These are phyloP conservation scores for Upupa epops DNA, from an alignment of 2,113 vertebrate species.

Conservation along the genomic window DNA sequence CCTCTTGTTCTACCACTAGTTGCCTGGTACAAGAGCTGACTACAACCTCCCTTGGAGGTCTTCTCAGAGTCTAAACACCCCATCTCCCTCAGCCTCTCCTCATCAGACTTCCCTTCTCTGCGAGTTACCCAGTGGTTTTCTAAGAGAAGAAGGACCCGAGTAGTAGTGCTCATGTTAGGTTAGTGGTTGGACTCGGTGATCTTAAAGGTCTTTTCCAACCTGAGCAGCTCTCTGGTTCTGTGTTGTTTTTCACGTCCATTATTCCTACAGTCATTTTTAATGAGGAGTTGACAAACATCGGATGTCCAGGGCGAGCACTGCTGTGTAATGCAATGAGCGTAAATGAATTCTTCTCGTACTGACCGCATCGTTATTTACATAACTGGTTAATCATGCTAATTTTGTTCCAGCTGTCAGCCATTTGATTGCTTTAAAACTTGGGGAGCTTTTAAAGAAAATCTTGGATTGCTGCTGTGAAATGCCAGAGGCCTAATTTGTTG, in stretches of 20 bases:
- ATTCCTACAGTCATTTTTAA: not conserved
- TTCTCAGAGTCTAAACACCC: too few relatives aligned
- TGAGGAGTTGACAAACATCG: not conserved
- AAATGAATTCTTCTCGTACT: not conserved
- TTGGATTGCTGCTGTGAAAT: conserved; percentile 24
- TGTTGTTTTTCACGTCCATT: not conserved
- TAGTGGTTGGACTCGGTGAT: too few relatives aligned
- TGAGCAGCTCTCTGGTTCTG: too few relatives aligned
- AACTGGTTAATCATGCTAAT: conserved; percentile 60
- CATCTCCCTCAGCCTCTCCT: too few relatives aligned
- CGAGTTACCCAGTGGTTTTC: not conserved
- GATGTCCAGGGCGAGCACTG: not conserved
- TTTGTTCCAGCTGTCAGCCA: conserved; percentile 47
- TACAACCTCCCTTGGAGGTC: too few relatives aligned
- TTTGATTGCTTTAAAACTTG: conserved; percentile 54
- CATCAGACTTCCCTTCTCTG: too few relatives aligned
- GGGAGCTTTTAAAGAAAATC: conserved; percentile 20
- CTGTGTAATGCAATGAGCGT: not conserved
- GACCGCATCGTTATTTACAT: conserved; percentile 41
- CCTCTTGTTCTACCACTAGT: too few relatives aligned
- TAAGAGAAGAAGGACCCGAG: not conserved
- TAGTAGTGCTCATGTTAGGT: not conserved
- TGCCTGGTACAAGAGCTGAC: too few relatives aligned
- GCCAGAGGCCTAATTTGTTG: conserved; percentile 8
- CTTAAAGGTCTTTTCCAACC: too few relatives aligned